These are phyloP conservation scores for Arctocebus calabarensis DNA, from an alignment of 2,797 vertebrate genomes.

Conservation along the genomic window DNA sequence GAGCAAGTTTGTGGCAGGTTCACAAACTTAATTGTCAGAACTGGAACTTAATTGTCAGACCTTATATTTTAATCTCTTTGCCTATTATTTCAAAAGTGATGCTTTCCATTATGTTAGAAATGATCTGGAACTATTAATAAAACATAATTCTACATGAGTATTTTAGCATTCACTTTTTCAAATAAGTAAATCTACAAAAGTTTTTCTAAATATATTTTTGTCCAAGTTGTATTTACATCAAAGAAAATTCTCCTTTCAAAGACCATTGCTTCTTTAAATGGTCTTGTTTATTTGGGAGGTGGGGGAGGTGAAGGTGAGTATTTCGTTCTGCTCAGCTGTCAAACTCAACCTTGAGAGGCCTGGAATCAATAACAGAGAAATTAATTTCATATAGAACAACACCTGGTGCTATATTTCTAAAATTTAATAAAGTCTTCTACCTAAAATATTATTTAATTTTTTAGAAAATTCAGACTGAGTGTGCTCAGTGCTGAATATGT, in stretches of 20 bases:
- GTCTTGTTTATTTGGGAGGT: background rate
- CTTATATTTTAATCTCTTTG: background rate
- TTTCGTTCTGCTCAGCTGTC: background rate
- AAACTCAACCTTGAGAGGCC: background rate
- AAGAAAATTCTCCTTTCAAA: background rate
- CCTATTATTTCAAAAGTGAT: background rate
- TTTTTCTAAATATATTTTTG: background rate
- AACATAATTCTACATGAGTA: background rate
- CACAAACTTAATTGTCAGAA: too few relatives aligned
- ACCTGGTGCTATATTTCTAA: background rate
- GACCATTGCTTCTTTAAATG: background rate
- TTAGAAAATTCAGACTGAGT: background rate
- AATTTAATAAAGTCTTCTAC: background rate
- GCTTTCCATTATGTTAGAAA: background rate
- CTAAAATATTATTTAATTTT: background rate
- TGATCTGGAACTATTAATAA: background rate
- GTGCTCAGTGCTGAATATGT: background rate
- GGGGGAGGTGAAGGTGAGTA: rapidly evolving
- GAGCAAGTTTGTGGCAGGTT: too few relatives aligned
- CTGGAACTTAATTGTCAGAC: too few relatives aligned
- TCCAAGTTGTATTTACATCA: background rate
- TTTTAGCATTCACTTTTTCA: background rate
- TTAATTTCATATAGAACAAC: background rate
- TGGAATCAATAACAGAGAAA: background rate
- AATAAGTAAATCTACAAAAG: background rate